These are phyloP conservation scores for Microtus richardsoni DNA, from an alignment of 2,113 vertebrate genomes.

Conservation along the genomic window DNA sequence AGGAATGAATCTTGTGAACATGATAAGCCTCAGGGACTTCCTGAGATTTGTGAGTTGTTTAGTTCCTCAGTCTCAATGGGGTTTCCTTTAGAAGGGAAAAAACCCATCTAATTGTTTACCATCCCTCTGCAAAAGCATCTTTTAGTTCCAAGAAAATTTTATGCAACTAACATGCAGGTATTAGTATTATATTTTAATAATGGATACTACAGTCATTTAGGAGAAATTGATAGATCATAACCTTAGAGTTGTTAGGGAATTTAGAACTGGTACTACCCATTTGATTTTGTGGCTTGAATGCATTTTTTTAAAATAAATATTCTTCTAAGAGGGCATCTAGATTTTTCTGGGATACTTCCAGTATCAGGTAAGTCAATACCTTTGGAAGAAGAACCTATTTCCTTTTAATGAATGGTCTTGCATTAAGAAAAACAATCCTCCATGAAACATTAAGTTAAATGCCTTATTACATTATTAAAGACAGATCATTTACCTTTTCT, in stretches of 20 bases:
- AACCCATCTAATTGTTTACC: too few relatives aligned
- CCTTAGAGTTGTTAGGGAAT: background rate
- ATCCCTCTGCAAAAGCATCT: background rate
- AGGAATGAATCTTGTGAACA: background rate
- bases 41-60: background rate
- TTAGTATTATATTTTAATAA: background rate
- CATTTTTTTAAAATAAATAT: background rate
- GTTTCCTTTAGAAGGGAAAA: background rate
- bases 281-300: slow-evolving; percentile 5
- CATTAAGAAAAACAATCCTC: slow-evolving; percentile 8
- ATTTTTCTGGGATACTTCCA: background rate
- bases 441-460: slow-evolving; percentile 33
- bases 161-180: background rate
- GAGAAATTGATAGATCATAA: slow-evolving; percentile 1
- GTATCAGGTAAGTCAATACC: background rate
- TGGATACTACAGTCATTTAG: background rate
- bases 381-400: background rate
- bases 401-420: background rate
- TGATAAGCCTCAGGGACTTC: background rate
- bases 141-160: background rate
- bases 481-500: slow-evolving; percentile 23
- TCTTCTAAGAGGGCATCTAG: background rate
- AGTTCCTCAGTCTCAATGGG: background rate
- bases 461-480: background rate
- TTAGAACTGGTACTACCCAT: background rate